Evolutionary conservation across 1,140 invertebrate species (phyloP).

Genomic region (Sarcophaga peregrina): DNA sequence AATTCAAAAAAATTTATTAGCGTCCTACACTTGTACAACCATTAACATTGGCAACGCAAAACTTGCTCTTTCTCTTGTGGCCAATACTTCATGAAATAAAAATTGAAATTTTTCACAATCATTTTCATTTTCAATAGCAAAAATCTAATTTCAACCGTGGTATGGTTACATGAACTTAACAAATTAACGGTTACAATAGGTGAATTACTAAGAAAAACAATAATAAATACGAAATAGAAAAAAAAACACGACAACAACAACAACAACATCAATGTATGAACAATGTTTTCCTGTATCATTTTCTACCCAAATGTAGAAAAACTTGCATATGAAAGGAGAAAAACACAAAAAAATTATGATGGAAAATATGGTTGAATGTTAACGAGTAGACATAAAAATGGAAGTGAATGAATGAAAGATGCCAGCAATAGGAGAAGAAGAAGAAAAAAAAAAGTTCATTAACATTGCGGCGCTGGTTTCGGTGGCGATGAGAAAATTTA

Average conservation of each 20-base stretch:
- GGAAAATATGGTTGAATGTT: not conserved
- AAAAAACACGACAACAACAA: not conserved
- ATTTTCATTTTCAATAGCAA: slow-evolving; percentile 19
- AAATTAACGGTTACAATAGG: slow-evolving; percentile 37
- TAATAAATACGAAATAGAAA: not conserved
- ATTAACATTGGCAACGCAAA: no score
- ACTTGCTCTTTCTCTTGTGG: no score
- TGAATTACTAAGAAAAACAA: slow-evolving; percentile 32
- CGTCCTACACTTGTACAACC: no score
- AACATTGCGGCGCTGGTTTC: not conserved
- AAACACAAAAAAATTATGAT: not conserved
- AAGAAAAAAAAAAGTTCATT: slow-evolving; percentile 13
- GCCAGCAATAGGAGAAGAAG: not conserved
- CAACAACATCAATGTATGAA: not conserved
- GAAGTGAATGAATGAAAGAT: not conserved
- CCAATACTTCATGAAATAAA: no score
- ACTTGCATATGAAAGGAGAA: not conserved
- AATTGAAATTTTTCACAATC: no score
- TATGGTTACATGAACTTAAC: slow-evolving; percentile 35
- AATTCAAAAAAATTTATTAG: no score
- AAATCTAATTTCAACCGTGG: not conserved
- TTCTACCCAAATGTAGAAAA: not conserved
- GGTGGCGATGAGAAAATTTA: slow-evolving; percentile 10
- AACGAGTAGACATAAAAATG: not conserved
- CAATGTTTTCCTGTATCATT: slow-evolving; percentile 19